Evolutionary conservation across 2,888 invertebrate genomes (phyloP).

Genomic region (Drosophila planitibia): DNA sequence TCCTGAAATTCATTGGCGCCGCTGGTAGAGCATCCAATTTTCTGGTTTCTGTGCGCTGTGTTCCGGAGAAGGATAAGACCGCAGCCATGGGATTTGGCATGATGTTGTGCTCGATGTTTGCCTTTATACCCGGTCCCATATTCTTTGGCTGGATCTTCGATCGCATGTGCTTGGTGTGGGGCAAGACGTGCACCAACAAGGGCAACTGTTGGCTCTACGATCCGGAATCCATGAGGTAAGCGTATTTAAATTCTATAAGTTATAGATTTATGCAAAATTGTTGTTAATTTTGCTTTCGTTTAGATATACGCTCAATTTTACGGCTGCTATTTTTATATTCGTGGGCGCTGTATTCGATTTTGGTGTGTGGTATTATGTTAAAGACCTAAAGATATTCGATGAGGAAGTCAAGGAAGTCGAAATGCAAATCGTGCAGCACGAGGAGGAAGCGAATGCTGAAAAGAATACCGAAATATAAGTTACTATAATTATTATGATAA

Average conservation of each 20-base stretch:
- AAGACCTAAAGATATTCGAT: conserved; percentile 89
- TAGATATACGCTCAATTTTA: conserved; percentile 88
- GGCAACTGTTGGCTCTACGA: conserved; percentile 92
- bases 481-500: conserved; percentile 20
- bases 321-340: conserved; percentile 88
- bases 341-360: conserved; percentile 89
- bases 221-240: conserved; percentile 87
- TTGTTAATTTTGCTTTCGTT: neutral
- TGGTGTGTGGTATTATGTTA: conserved; percentile 90
- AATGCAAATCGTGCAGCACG: conserved; percentile 83
- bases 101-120: conserved; percentile 89
- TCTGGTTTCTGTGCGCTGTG: conserved; percentile 88
- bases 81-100: conserved; percentile 90
- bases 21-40: conserved; percentile 89
- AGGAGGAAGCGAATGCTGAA: conserved; percentile 82
- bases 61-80: conserved; percentile 90
- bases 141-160: conserved; percentile 90
- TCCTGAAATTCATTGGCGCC: conserved; percentile 87
- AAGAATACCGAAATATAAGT: conserved; percentile 84
- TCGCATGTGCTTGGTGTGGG: conserved; percentile 90
- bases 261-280: neutral
- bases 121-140: conserved; percentile 92
- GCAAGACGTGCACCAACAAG: conserved; percentile 89
- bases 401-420: conserved; percentile 86
- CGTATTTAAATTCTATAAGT: neutral